A percentile compares a stretch with the other conserved stretches of the same genome.
These are phyloP conservation scores for Heptranchias perlo DNA, from an alignment of 2,113 vertebrate species.

Conservation along the genomic window DNA sequence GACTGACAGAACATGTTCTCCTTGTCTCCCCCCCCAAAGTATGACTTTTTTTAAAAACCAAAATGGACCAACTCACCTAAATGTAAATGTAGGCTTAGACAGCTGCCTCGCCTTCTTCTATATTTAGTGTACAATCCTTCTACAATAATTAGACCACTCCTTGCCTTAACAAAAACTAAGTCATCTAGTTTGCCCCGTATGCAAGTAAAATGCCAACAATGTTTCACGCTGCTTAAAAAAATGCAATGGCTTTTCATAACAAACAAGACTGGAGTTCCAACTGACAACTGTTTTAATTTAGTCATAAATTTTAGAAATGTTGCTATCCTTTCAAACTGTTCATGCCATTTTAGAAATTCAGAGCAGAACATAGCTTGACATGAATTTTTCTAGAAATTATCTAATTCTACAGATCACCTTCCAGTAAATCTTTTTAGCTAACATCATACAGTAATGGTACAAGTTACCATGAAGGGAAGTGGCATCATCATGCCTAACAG, in stretches of 20 bases:
- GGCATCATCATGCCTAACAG: neutral
- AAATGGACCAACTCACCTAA: neutral
- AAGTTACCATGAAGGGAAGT: neutral
- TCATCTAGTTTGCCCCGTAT: conserved; percentile 9
- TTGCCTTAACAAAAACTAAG: neutral
- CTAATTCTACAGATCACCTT: neutral
- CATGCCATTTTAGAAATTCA: neutral
- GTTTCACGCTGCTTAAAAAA: neutral
- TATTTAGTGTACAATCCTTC: neutral
- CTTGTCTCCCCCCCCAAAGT: neutral
- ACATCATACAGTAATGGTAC: neutral
- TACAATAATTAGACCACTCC: neutral
- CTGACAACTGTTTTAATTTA: neutral
- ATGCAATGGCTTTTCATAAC: neutral
- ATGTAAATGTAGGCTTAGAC: neutral
- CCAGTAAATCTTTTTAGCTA: neutral
- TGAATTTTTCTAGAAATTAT: neutral
- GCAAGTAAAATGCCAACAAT: neutral
- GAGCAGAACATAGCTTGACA: neutral
- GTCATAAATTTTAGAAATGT: neutral
- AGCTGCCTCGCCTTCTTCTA: neutral
- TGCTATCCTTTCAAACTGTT: neutral
- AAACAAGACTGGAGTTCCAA: neutral
- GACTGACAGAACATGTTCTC: neutral
- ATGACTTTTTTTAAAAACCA: neutral